Evolutionary conservation across 92 coral and sea anemone genomes (phyloP).

Genomic region (Porites cylindrica): DNA sequence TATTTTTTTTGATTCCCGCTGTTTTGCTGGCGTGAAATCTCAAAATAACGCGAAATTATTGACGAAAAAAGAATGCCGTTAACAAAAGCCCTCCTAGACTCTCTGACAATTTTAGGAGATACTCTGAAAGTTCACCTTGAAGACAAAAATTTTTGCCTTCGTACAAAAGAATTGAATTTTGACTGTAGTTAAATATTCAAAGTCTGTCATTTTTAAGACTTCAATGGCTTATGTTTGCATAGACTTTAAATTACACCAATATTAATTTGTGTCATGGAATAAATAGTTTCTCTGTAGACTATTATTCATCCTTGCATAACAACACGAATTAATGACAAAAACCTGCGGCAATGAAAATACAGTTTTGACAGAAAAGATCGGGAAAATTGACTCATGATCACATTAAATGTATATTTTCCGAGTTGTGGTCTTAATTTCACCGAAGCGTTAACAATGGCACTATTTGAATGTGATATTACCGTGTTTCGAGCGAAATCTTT

Average conservation of each 20-base stretch:
- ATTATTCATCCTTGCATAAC: constrained; percentile 14
- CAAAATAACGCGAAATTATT: constrained; percentile 43
- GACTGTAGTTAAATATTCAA: constrained; percentile 58
- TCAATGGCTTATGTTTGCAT: constrained; percentile 63
- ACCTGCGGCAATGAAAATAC: not conserved
- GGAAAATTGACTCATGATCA: not conserved
- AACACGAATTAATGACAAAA: constrained; percentile 1
- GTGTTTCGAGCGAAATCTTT: constrained; percentile 61
- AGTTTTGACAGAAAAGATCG: not conserved
- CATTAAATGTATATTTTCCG: constrained; percentile 20
- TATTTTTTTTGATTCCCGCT: constrained; percentile 35
- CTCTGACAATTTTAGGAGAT: too few species aligned
- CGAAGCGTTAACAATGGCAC: constrained; percentile 54
- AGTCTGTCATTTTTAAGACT: constrained; percentile 44
- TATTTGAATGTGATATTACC: constrained; percentile 29
- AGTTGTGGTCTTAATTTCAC: constrained; percentile 30
- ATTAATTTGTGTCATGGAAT: constrained; percentile 56
- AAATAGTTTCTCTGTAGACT: constrained; percentile 9
- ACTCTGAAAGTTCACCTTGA: not conserved
- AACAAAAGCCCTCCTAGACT: not conserved
- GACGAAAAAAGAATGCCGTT: constrained; percentile 10
- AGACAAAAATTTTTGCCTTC: constrained; percentile 16
- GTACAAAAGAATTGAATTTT: constrained; percentile 63
- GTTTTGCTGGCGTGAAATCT: constrained; percentile 29
- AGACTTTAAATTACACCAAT: constrained; percentile 77